Conservation (phyloP, 2,888 invertebrate species). For the Himalopsyche japonica region DNA sequence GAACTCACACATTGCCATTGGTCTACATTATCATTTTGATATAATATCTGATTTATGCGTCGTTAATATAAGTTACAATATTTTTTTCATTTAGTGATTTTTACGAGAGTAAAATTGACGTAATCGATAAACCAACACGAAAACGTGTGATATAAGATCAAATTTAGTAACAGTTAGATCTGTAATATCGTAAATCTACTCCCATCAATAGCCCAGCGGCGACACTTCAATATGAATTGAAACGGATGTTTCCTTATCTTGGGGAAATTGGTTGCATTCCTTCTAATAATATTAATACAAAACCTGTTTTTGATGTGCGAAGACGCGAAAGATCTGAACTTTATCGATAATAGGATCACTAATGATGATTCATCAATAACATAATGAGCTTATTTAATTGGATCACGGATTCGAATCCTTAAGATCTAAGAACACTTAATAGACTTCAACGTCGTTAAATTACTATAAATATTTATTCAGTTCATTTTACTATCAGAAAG, state of each 20-base stretch:
- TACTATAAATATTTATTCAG: too few species aligned
- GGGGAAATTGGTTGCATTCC: constrained; percentile 20
- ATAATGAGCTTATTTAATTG: neutral
- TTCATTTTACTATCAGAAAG: too few species aligned
- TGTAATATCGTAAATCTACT: neutral
- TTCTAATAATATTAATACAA: neutral
- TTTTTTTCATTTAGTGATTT: neutral
- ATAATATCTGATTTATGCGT: too few species aligned
- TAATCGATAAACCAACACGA: neutral
- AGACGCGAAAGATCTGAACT: constrained; percentile 7
- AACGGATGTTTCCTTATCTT: constrained; percentile 31
- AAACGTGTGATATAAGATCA: neutral
- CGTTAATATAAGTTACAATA: too few species aligned
- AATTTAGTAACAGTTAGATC: neutral
- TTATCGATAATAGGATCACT: constrained; percentile 18
- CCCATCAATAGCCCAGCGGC: neutral
- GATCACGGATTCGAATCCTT: neutral
- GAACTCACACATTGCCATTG: too few species aligned
- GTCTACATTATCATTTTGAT: too few species aligned
- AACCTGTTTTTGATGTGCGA: constrained; percentile 11
- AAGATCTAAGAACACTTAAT: neutral
- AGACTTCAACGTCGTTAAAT: neutral
- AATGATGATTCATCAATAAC: constrained; percentile 10
- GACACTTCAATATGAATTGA: neutral
- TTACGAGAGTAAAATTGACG: neutral